Percentiles rank a stretch among this genome's conserved stretches.
Evolutionary conservation across 2,888 invertebrate species (phyloP).

Genomic region (Plagodis pulveraria): DNA sequence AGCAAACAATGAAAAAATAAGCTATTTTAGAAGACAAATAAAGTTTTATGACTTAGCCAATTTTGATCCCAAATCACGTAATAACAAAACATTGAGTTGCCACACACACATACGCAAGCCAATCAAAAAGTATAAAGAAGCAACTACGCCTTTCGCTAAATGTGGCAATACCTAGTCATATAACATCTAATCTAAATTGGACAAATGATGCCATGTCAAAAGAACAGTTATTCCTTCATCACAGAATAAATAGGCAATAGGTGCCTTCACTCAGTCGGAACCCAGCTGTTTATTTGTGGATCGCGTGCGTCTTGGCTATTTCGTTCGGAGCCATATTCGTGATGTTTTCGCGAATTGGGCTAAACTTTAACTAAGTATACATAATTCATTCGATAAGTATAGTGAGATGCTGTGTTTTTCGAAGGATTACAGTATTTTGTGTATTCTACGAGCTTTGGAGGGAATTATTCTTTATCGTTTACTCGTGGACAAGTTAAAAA

Average conservation of each 20-base stretch:
- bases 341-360: slow-evolving; percentile 7
- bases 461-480: too few relatives aligned
- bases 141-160: neutral
- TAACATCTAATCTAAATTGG: slow-evolving; percentile 9
- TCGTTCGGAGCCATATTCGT: slow-evolving; percentile 14
- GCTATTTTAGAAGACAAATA: too few relatives aligned
- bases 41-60: too few relatives aligned
- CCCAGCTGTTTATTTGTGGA: slow-evolving; percentile 21
- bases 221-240: neutral
- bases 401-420: neutral
- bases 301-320: slow-evolving; percentile 22
- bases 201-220: slow-evolving; percentile 4
- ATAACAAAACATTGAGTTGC: too few relatives aligned
- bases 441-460: too few relatives aligned
- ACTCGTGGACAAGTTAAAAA: too few relatives aligned
- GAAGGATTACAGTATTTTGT: neutral
- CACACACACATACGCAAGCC: too few relatives aligned
- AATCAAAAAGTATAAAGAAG: too few relatives aligned
- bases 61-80: too few relatives aligned
- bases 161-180: slow-evolving; percentile 1
- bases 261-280: neutral
- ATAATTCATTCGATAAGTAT: slow-evolving; percentile 1
- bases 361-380: slow-evolving; percentile 12
- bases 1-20: too few relatives aligned
- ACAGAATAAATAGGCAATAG: too few relatives aligned